These are phyloP conservation scores for Gasterosteus nipponicus DNA, from an alignment of 2,113 vertebrate genomes.

Conservation along the genomic window DNA sequence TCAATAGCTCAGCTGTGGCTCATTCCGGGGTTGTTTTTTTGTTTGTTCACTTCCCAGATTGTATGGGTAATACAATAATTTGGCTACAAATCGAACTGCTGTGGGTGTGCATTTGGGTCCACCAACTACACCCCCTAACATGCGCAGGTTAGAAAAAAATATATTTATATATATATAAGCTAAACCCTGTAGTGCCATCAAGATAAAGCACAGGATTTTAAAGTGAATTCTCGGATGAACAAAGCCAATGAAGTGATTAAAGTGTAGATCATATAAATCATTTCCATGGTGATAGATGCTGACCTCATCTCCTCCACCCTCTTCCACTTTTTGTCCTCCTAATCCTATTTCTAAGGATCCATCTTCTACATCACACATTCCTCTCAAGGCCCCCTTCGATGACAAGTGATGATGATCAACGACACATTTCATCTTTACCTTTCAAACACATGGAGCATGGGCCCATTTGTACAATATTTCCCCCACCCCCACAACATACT, in stretches of 20 bases:
- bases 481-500: not conserved
- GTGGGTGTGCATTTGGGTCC: too few species aligned
- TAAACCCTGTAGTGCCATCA: not conserved
- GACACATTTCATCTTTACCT: conserved; percentile 44
- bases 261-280: conserved; percentile 37
- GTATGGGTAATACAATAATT: too few species aligned
- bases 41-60: too few species aligned
- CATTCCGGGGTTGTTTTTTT: too few species aligned
- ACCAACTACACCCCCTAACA: too few species aligned
- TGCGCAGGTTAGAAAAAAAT: too few species aligned
- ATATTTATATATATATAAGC: not conserved
- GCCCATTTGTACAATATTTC: conserved; percentile 9
- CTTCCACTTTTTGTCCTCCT: conserved; percentile 37
- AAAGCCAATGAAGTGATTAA: not conserved
- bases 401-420: conserved; percentile 61
- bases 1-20: too few species aligned
- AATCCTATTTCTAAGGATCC: conserved; percentile 49
- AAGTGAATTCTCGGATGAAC: not conserved
- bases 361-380: conserved; percentile 39
- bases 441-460: conserved; percentile 39
- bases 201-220: not conserved
- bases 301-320: conserved; percentile 12
- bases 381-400: conserved; percentile 54
- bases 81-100: too few species aligned
- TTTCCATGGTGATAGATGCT: conserved; percentile 37